Percentiles rank a stretch among this genome's conserved stretches.
These are phyloP conservation scores for Puffinus mauretanicus DNA, from an alignment of 2,113 vertebrate genomes.

Conservation along the genomic window DNA sequence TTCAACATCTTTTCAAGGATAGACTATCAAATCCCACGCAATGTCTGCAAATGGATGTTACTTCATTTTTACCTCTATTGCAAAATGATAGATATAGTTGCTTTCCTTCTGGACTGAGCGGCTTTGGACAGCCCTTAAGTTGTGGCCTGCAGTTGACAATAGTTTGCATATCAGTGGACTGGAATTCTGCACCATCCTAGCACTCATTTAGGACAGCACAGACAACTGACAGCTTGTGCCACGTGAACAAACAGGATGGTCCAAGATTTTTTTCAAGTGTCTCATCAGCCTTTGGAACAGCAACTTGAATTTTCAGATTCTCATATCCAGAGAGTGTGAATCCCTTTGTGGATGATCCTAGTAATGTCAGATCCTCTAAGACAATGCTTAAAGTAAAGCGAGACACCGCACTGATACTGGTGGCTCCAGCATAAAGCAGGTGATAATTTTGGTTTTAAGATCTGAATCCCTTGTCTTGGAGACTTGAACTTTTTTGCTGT, in stretches of 20 bases:
- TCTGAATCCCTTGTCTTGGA: neutral
- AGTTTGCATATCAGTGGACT: neutral
- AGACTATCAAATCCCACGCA: neutral
- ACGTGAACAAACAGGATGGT: neutral
- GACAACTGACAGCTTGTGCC: neutral
- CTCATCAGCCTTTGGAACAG: neutral
- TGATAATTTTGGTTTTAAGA: neutral
- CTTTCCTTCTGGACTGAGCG: neutral
- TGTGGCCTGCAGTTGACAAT: neutral
- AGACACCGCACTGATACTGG: neutral
- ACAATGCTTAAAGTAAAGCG: neutral
- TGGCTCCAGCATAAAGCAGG: neutral
- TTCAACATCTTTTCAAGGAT: neutral
- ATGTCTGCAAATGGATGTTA: neutral
- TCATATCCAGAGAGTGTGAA: neutral
- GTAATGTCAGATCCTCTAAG: neutral
- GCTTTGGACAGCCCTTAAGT: neutral
- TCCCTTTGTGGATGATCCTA: neutral
- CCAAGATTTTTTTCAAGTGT: neutral
- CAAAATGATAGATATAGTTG: neutral
- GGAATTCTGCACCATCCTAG: neutral
- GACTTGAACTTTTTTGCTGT: neutral
- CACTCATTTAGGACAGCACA: neutral
- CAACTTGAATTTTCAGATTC: neutral
- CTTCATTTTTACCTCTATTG: neutral